phyloP scores from a whole-genome alignment of 2,888 invertebrate species.

The Philonicus albiceps region DNA sequence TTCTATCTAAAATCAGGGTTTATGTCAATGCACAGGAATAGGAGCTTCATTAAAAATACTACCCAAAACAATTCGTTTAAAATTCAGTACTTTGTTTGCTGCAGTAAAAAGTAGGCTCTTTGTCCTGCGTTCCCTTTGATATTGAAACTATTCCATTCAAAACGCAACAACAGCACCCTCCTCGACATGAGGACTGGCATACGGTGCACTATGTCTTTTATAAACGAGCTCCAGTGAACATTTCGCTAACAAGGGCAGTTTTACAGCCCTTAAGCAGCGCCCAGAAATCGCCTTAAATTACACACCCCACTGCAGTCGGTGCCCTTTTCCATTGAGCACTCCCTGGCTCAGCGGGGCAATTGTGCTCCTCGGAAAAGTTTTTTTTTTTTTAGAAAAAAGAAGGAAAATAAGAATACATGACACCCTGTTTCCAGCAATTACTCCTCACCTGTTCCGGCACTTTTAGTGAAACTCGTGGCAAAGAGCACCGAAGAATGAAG shows the following conservation, averaged over 20 bases:
- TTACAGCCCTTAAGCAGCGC: neutral
- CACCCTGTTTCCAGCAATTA: neutral
- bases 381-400: no score
- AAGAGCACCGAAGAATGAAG: neutral
- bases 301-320: neutral
- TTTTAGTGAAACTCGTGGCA: neutral
- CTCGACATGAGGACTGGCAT: neutral
- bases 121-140: neutral
- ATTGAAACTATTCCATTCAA: neutral
- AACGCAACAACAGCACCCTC: neutral
- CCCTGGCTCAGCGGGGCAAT: neutral
- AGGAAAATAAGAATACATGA: neutral
- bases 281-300: neutral
- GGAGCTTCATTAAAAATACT: neutral
- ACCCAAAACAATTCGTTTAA: neutral
- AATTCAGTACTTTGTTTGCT: neutral
- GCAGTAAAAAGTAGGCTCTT: neutral
- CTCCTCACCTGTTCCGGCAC: neutral
- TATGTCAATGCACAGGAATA: neutral
- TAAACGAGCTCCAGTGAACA: neutral
- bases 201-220: neutral
- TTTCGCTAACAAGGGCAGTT: neutral
- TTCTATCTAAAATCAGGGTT: neutral
- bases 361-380: neutral
- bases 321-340: neutral